These are phyloP conservation scores for Clarias laeviceps DNA, from an alignment of 2,797 vertebrate species.

Conservation along the genomic window DNA sequence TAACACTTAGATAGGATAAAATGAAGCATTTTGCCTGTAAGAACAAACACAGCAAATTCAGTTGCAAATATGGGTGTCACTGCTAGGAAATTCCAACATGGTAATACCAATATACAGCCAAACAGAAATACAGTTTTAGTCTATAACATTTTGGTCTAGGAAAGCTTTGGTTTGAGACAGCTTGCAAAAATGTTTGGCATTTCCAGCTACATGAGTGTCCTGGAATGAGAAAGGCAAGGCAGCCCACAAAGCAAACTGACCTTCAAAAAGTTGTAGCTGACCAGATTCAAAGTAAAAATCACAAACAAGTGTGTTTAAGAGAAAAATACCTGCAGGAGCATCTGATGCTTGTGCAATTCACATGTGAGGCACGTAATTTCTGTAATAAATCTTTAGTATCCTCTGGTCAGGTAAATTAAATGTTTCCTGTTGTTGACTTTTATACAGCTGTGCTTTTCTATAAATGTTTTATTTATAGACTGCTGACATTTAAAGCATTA, in stretches of 20 bases:
- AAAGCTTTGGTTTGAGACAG: slow-evolving; percentile 45
- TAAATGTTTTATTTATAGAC: neutral
- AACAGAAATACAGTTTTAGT: slow-evolving; percentile 45
- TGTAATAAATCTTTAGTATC: slow-evolving; percentile 7
- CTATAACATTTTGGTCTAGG: slow-evolving; percentile 40
- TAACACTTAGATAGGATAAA: neutral
- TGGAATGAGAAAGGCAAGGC: slow-evolving; percentile 56
- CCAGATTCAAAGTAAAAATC: slow-evolving; percentile 35
- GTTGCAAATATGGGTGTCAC: slow-evolving; percentile 60
- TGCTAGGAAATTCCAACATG: slow-evolving; percentile 66
- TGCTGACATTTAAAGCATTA: neutral
- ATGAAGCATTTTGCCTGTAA: slow-evolving; percentile 11
- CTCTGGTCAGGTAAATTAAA: slow-evolving; percentile 21
- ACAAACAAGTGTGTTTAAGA: slow-evolving; percentile 22
- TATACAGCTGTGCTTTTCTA: neutral
- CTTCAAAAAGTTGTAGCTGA: slow-evolving; percentile 32
- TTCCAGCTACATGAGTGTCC: slow-evolving; percentile 51
- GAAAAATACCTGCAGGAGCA: slow-evolving; percentile 9
- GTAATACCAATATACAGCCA: slow-evolving; percentile 53
- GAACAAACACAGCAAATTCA: slow-evolving; percentile 39
- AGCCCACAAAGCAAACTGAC: slow-evolving; percentile 55
- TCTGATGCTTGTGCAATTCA: slow-evolving; percentile 22
- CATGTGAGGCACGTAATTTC: slow-evolving; percentile 3
- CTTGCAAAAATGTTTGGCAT: slow-evolving; percentile 59
- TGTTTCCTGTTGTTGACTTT: neutral